Percentiles rank a stretch among this genome's conserved stretches.
Evolutionary conservation across 2,797 vertebrate species (phyloP).

Genomic region (Neopelma chrysocephalum): DNA sequence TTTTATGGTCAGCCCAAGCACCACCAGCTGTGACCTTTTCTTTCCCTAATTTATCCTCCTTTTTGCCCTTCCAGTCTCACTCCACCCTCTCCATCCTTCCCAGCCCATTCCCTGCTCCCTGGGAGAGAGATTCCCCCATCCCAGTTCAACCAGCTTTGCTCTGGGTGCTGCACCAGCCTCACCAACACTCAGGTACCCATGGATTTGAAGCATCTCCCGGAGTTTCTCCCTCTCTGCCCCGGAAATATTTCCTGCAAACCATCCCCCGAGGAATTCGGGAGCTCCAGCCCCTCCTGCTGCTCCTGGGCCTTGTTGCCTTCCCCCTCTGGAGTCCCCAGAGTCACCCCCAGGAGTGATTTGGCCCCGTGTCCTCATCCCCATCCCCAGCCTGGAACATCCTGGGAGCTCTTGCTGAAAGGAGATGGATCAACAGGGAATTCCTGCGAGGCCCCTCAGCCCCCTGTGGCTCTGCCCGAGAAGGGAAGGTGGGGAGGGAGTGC

Average conservation of each 20-base stretch:
- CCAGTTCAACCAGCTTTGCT: background rate
- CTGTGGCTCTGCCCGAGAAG: constrained; percentile 8
- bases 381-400: constrained; percentile 10
- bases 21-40: accelerated
- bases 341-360: background rate
- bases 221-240: background rate
- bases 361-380: background rate
- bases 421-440: constrained; percentile 68
- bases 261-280: background rate
- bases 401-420: constrained; percentile 44
- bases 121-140: accelerated
- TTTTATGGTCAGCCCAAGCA: accelerated
- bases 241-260: background rate
- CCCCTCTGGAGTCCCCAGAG: accelerated
- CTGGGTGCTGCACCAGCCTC: background rate
- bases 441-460: constrained; percentile 30
- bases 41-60: background rate
- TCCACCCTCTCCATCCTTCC: background rate
- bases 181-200: accelerated
- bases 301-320: background rate
- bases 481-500: background rate
- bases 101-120: background rate
- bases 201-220: accelerated
- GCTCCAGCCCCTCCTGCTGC: background rate
- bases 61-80: background rate